Evolutionary conservation across 2,113 vertebrate species (phyloP), one percentile per base, ranked within the genome.

Genomic region (Pseudorhombus dupliciocellatus): DNA sequence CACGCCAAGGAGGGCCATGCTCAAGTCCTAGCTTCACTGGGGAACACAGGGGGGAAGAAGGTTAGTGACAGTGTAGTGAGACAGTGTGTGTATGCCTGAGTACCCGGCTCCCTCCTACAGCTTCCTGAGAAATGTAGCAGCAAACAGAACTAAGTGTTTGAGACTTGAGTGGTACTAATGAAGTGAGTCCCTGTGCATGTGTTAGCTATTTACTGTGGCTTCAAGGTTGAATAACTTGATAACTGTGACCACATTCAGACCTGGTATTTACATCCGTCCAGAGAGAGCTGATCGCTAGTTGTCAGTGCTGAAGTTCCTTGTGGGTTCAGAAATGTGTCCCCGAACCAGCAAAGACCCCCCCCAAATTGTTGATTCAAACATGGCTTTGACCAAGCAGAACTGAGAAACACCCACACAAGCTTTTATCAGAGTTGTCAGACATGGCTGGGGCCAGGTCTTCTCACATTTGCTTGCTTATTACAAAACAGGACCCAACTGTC

Each of bases 41-140:
- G 84, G 70, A 62, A 48, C 77, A 77, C 71, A 56, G 68, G 88
- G 80, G 73, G 76, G 79, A 79, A 1, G 70, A 85, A 90, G 91
- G 88, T 93, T 57, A 87, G 90, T 89, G 80, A 71, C 60, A 75
- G 87, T 42, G 70, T 73, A 86, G 88, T 70, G 64, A 81, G 80
- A 64, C 44, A 5, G 53, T 77, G 83, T 83, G 74, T 84, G 80
- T 84, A 51, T 83, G 62, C 40, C 12, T 59, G 44, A 68, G 58
- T 57, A 72, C 68, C 42, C 11, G 31, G 20, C 59, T 62, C 30
- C 31, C 67, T 44, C 63, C 61, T 42, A 30, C 78, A 11, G 53
- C 55, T 48, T 21, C 50, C 76, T 61, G 21, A 78, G 62, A 51
- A 73, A 28, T 51, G 42, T 51, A 63, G 65, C 22, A 48, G 54